Percentiles rank a stretch among this genome's conserved stretches.
Evolutionary conservation across 2,113 vertebrate species (phyloP).

Genomic region (Anhinga anhinga): DNA sequence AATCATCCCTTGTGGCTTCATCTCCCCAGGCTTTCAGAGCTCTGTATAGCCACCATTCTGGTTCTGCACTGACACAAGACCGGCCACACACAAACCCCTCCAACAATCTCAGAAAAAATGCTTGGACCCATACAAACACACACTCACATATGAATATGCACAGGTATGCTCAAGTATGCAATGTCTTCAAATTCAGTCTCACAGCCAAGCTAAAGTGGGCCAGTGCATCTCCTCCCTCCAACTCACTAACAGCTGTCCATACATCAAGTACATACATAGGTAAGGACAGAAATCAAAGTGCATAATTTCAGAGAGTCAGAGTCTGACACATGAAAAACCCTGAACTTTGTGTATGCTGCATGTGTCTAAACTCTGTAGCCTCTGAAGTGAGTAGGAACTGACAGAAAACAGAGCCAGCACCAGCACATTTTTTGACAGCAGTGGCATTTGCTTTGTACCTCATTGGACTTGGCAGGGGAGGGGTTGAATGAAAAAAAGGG

Average conservation of each 20-base stretch:
- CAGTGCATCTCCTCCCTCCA: not conserved
- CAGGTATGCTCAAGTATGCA: not conserved
- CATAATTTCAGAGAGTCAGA: not conserved
- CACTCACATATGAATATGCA: not conserved
- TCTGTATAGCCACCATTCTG: not conserved
- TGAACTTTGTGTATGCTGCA: not conserved
- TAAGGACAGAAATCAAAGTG: not conserved
- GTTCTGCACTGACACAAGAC: not conserved
- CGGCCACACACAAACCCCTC: not conserved
- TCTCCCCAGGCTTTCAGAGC: not conserved
- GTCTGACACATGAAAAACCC: not conserved
- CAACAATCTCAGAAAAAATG: not conserved
- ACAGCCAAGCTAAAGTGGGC: not conserved
- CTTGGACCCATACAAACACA: not conserved
- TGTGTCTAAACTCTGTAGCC: not conserved
- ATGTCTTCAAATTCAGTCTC: not conserved
- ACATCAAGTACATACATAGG: not conserved
- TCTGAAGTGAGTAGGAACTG: not conserved
- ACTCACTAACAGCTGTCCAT: not conserved
- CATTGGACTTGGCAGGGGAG: fast-evolving
- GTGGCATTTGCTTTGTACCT: not conserved
- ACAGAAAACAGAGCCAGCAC: not conserved
- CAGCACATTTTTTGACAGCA: not conserved
- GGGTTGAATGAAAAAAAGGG: not conserved
- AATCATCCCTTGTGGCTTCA: not conserved